These are phyloP conservation scores for Poecilia picta DNA, from an alignment of 2,797 vertebrate genomes.

Conservation along the genomic window DNA sequence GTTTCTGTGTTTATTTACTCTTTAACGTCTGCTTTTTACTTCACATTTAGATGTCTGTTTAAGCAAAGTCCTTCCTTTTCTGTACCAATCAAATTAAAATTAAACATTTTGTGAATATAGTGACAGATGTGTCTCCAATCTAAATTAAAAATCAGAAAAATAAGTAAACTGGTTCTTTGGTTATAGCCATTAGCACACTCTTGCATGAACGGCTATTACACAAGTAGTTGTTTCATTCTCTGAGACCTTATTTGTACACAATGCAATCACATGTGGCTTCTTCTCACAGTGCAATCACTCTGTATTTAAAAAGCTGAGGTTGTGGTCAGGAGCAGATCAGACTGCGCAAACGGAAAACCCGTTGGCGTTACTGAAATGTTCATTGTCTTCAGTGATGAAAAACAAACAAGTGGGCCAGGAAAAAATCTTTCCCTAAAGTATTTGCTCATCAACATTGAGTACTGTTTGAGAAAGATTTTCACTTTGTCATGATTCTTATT, in stretches of 20 bases:
- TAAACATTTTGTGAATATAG: neutral
- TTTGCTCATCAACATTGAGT: neutral
- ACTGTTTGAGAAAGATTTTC: neutral
- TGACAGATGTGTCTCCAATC: neutral
- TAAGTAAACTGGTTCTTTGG: neutral
- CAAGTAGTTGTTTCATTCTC: neutral
- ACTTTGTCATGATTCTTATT: neutral
- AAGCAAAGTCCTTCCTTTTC: neutral
- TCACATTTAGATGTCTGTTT: neutral
- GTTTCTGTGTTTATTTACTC: neutral
- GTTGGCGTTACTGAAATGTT: neutral
- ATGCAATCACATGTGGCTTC: neutral
- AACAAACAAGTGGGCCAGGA: neutral
- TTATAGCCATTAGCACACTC: neutral
- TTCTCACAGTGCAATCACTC: neutral
- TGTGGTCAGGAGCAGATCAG: constrained; percentile 1
- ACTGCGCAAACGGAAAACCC: neutral
- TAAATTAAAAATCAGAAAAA: neutral
- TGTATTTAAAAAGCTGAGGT: neutral
- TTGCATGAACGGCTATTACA: neutral
- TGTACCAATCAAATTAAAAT: neutral
- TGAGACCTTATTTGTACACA: neutral
- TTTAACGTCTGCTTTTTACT: neutral
- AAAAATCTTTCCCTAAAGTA: neutral
- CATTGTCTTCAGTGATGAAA: neutral